A percentile compares a stretch with the other conserved stretches of the same genome.
Evolutionary conservation across 2,113 vertebrate species (phyloP).

Genomic region (Onychostoma macrolepis): DNA sequence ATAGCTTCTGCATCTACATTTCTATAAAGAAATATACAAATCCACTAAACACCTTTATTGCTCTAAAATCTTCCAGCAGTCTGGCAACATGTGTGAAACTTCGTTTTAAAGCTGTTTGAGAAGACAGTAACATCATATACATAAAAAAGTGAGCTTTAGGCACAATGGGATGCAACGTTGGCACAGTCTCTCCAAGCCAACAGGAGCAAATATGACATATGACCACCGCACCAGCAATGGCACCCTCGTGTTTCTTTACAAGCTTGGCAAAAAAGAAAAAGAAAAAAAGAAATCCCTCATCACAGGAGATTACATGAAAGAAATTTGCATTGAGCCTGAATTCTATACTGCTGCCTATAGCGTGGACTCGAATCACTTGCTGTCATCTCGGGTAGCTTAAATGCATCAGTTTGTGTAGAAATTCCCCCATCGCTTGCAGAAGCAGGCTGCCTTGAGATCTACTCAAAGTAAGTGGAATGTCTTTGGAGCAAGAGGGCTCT

Average conservation of each 20-base stretch:
- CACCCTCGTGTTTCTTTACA: slow-evolving; percentile 46
- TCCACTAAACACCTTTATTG: slow-evolving; percentile 76
- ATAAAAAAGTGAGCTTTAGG: slow-evolving; percentile 61
- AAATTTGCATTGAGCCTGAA: not conserved
- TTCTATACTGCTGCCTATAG: not conserved
- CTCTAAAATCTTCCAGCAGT: slow-evolving; percentile 58
- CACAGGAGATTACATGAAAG: slow-evolving; percentile 4
- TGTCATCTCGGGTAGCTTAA: not conserved
- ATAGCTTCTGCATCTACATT: slow-evolving; percentile 68
- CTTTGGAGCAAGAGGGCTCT: slow-evolving; percentile 9
- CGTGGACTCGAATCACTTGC: not conserved
- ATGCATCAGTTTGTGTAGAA: slow-evolving; percentile 1
- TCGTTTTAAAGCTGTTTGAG: slow-evolving; percentile 57
- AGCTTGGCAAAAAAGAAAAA: slow-evolving; percentile 41
- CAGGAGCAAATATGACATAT: slow-evolving; percentile 29
- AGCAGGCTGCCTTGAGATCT: slow-evolving; percentile 39
- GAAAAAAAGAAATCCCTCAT: slow-evolving; percentile 43
- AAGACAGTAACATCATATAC: slow-evolving; percentile 50
- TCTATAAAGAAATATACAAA: slow-evolving; percentile 82
- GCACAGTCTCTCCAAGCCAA: slow-evolving; percentile 53
- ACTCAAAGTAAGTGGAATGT: slow-evolving; percentile 36
- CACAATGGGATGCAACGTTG: slow-evolving; percentile 63
- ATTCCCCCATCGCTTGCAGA: slow-evolving; percentile 31
- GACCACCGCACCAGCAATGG: slow-evolving; percentile 59
- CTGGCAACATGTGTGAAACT: slow-evolving; percentile 54